These are phyloP conservation scores for Lophius piscatorius DNA, from an alignment of 2,113 vertebrate genomes.

Conservation along the genomic window DNA sequence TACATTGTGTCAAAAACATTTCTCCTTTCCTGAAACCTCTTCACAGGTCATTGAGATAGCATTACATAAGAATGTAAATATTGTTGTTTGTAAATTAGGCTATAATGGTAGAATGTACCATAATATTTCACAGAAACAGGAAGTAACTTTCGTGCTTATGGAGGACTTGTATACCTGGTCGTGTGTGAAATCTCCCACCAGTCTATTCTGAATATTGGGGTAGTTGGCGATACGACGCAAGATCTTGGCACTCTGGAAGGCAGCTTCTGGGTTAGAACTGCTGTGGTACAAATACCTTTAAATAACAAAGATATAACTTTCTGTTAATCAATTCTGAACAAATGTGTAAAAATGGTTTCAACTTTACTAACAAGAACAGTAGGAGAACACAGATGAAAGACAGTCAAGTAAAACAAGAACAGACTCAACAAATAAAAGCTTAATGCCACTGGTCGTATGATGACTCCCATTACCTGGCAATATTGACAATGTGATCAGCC, in stretches of 20 bases:
- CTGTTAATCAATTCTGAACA: neutral
- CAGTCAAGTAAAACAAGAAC: neutral
- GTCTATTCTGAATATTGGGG: conserved; percentile 91
- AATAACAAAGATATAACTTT: conserved; percentile 4
- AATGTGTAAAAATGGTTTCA: neutral
- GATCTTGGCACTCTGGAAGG: conserved; percentile 96
- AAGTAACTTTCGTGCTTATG: too few species aligned
- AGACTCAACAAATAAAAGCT: neutral
- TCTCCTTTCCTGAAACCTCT: neutral
- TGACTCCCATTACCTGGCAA: conserved; percentile 86
- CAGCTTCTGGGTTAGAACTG: conserved; percentile 90
- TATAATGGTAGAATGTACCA: neutral
- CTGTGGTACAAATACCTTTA: conserved; percentile 93
- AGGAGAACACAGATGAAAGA: neutral
- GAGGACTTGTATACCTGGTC: conserved; percentile 84
- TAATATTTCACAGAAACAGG: neutral
- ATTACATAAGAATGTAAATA: neutral
- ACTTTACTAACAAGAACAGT: neutral
- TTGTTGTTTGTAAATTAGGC: neutral
- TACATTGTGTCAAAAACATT: neutral
- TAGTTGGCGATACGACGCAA: conserved; percentile 91
- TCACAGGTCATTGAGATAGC: neutral
- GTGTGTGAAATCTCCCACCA: conserved; percentile 97
- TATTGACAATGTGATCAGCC: conserved; percentile 94
- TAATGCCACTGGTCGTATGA: neutral